These are phyloP conservation scores for Lampris incognitus DNA, from an alignment of 2,113 vertebrate genomes.

Conservation along the genomic window DNA sequence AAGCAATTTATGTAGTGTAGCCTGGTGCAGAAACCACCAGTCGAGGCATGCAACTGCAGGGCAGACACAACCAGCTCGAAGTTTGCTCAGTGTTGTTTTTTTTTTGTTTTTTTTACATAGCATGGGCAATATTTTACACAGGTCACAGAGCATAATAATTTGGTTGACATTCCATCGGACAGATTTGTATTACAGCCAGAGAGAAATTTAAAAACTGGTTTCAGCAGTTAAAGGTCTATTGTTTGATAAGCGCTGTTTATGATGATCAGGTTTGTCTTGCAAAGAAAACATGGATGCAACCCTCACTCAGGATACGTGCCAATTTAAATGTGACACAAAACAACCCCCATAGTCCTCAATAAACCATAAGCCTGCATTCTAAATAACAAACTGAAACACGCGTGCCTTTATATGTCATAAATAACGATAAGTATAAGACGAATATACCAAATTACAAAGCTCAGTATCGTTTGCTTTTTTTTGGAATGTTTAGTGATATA, in stretches of 20 bases:
- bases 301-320: constrained; percentile 3
- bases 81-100: neutral
- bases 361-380: constrained; percentile 1
- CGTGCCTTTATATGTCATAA: constrained; percentile 8
- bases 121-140: neutral
- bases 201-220: neutral
- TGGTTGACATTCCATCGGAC: neutral
- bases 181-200: neutral
- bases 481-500: constrained; percentile 1
- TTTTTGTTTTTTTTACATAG: neutral
- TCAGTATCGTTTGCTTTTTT: constrained; percentile 53
- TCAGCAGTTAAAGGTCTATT: neutral
- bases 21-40: neutral
- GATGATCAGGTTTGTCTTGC: neutral
- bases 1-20: neutral
- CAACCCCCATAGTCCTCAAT: too few species aligned
- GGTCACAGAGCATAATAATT: neutral
- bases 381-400: constrained; percentile 23
- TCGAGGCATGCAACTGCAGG: neutral
- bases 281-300: neutral
- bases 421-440: constrained; percentile 25
- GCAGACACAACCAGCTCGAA: too few species aligned
- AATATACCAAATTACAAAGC: constrained; percentile 24
- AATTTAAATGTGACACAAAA: neutral
- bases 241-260: neutral